Evolutionary conservation across 1,140 invertebrate genomes (phyloP), one percentile per base, ranked within the genome.

Genomic region (Pectinophora gossypiella): DNA sequence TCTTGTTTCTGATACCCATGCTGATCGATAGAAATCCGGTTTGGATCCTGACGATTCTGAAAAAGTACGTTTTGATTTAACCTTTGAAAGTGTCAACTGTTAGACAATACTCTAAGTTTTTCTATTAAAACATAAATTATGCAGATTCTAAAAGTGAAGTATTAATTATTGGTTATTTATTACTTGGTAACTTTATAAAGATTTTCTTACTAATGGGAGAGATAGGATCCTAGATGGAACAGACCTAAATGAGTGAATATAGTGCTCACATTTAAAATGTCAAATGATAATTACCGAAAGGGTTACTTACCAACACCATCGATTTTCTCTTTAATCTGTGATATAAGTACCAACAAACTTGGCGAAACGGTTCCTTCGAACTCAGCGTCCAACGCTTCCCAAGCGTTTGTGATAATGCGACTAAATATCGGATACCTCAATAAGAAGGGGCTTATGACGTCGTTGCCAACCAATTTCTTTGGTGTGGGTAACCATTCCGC

Each of bases 11-110:
- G 90, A 79, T 0, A 97, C 89, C 82, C 97, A 95, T 0, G 94
- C 79, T 61, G 97, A 95, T 60, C 91, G 92, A 76, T 99, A 99
- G 70, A 98, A 96, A 83, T 99, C 94, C 58, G 91, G 89, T 54
- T 85, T 89, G 63, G 78, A 67, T 55, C 72, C 63, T 32, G 64
- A 65, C 43, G 60, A 22, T 35, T 76, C 72, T 81, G 56, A 40
- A 40, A 40, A 16, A 6, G n/a, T n/a, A n/a, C n/a, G n/a, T n/a
- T n/a, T n/a, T n/a, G n/a, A n/a, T n/a, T n/a, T n/a, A n/a, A n/a
- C n/a, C n/a, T n/a, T n/a, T n/a, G n/a, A n/a, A n/a, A n/a, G n/a
- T n/a, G n/a, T n/a, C n/a, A n/a, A n/a, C n/a, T n/a, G n/a, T n/a
- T n/a, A n/a, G n/a, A n/a, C n/a, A n/a, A n/a, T n/a, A n/a, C n/a